Evolutionary conservation across 2,113 vertebrate species (phyloP).

Genomic region (Rhodinocichla rosea): DNA sequence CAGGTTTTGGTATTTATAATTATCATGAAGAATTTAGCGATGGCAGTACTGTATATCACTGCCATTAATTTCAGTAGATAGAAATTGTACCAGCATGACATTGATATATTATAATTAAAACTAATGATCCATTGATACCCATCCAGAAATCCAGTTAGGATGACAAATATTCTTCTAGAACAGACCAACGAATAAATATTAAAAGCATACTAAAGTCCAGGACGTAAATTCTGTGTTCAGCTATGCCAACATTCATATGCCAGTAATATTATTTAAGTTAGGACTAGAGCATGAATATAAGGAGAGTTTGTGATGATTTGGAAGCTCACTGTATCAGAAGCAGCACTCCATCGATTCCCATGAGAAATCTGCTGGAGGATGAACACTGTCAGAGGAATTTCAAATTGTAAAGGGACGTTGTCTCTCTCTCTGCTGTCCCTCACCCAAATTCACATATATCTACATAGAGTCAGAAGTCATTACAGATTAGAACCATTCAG

Average conservation of each 20-base stretch:
- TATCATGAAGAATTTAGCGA: conserved; percentile 2
- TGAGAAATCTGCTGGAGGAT: neutral
- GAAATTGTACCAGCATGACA: neutral
- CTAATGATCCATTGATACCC: conserved; percentile 41
- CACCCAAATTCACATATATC: neutral
- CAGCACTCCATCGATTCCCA: neutral
- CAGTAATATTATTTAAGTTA: neutral
- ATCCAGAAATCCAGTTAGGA: conserved; percentile 49
- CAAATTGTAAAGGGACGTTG: neutral
- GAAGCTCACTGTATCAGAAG: neutral
- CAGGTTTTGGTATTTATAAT: neutral
- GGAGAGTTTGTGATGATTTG: neutral
- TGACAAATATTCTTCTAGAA: conserved; percentile 25
- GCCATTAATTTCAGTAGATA: neutral
- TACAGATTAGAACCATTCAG: neutral
- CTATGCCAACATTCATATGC: neutral
- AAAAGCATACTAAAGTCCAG: neutral
- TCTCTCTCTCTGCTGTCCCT: neutral
- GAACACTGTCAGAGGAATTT: neutral
- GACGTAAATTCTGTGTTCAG: neutral
- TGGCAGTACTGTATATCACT: conserved; percentile 10
- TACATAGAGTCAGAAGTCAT: neutral
- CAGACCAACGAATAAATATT: neutral
- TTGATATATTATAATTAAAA: conserved; percentile 55
- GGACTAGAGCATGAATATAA: neutral